These are phyloP conservation scores for Elephantulus edwardii DNA, from an alignment of 2,113 vertebrate genomes.

Conservation along the genomic window DNA sequence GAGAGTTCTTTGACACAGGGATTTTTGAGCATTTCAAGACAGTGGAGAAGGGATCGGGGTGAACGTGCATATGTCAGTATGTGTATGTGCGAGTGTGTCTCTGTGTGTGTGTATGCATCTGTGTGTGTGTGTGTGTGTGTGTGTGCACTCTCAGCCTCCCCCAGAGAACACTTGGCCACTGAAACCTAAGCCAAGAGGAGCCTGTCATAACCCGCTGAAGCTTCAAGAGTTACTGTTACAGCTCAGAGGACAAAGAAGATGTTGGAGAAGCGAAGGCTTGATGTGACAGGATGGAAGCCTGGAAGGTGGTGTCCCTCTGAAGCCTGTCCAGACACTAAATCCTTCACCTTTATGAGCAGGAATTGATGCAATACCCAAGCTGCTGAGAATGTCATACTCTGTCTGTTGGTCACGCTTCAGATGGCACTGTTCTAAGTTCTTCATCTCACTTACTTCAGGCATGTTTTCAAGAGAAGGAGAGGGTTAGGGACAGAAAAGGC, in stretches of 20 bases:
- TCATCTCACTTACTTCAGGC: no score
- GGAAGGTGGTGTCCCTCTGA: background rate
- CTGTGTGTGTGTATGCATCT: no score
- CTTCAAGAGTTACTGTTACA: background rate
- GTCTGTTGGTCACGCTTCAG: rapidly evolving
- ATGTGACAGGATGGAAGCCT: background rate
- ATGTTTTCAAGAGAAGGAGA: no score
- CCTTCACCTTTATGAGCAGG: background rate
- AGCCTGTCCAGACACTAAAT: no score
- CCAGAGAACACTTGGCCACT: background rate
- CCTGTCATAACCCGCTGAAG: background rate
- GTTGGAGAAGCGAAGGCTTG: background rate
- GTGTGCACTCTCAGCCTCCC: background rate
- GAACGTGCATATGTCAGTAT: no score
- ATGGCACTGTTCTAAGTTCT: background rate
- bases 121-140: no score
- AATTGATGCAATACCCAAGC: background rate
- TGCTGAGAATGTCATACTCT: background rate
- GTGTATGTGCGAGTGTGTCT: no score
- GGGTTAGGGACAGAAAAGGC: no score
- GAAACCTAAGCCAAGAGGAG: constrained; percentile 44
- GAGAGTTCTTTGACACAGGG: background rate
- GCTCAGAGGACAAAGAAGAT: background rate
- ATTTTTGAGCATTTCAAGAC: background rate
- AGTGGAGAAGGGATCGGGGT: background rate